These are phyloP conservation scores for Bothrops jararaca DNA, from an alignment of 2,113 vertebrate species.

Conservation along the genomic window DNA sequence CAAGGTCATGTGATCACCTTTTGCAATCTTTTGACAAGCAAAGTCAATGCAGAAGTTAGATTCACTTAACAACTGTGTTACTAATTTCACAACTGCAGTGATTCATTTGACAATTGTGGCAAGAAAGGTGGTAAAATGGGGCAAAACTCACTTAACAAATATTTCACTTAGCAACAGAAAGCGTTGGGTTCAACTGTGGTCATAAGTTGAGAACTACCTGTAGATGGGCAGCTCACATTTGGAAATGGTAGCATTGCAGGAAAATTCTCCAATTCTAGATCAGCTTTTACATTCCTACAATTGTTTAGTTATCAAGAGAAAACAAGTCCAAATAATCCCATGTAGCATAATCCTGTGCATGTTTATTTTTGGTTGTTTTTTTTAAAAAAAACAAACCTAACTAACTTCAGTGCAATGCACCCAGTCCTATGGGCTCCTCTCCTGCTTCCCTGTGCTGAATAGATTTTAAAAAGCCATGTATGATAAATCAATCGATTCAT, in stretches of 20 bases:
- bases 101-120: too few relatives aligned
- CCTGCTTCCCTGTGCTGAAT: background rate
- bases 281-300: background rate
- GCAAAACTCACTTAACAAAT: too few relatives aligned
- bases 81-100: too few relatives aligned
- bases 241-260: background rate
- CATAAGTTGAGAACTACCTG: too few relatives aligned
- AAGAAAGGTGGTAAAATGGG: too few relatives aligned
- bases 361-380: background rate
- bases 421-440: background rate
- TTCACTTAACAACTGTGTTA: too few relatives aligned
- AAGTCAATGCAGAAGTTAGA: too few relatives aligned
- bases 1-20: too few relatives aligned
- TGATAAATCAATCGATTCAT: background rate
- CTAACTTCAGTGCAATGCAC: background rate
- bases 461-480: background rate
- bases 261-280: background rate
- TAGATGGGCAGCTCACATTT: background rate
- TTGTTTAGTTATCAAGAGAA: background rate
- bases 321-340: background rate
- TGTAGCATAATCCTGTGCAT: background rate
- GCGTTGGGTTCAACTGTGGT: too few relatives aligned
- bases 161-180: too few relatives aligned
- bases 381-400: background rate
- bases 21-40: too few relatives aligned